Evolutionary conservation across 2,113 vertebrate genomes (phyloP), one percentile per base, ranked within the genome.

Genomic region (Nematolebias whitei): DNA sequence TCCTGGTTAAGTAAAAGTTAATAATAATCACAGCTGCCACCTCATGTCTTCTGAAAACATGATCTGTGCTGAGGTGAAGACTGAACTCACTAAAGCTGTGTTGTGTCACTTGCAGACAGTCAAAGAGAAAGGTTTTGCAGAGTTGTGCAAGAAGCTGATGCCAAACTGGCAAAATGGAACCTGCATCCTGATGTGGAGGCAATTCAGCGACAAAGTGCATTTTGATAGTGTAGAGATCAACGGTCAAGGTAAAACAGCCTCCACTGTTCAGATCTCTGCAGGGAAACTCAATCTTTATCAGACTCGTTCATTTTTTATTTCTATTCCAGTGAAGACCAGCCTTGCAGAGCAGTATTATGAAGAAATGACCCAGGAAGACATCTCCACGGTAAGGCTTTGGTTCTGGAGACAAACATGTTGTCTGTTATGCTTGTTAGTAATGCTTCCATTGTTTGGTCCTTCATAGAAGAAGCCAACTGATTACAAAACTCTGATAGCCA

Each of bases 401-500:
- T 12, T 12, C 2, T 12, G 11, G 39, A 15, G 15, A 8, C 5
- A 29, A 29, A 7, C 35, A 5, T 29, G 11, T 10, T 13, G 13
- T 4, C 9, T 5, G 0, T 6, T 12, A 7, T 15, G 16, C 1
- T 8, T 2, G 7, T 3, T 2, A 40, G 3, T 23, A 1, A 15
- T 15, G 2, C 2, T 43, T 9, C 26, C 20, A 3, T 26, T 40
- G 12, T 74, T 6, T 60, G 71, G 23, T 55, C 35, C 18, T n/a
- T 19, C n/a, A 19, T 32, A 2, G 4, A 24, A 90, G 87, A 82
- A 79, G 32, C 35, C 64, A 0, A 54, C 61, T 1, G 85, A 79
- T 19, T 89, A 74, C 24, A 86, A 63, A 43, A 92, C 87, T 0
- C 70, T 92, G 61, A 89, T 91, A 0, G 85, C 86, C 53, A 90